Percentiles rank a stretch among this genome's conserved stretches.
Evolutionary conservation across 2,888 invertebrate genomes (phyloP).

Genomic region (Phyto melanocephala): DNA sequence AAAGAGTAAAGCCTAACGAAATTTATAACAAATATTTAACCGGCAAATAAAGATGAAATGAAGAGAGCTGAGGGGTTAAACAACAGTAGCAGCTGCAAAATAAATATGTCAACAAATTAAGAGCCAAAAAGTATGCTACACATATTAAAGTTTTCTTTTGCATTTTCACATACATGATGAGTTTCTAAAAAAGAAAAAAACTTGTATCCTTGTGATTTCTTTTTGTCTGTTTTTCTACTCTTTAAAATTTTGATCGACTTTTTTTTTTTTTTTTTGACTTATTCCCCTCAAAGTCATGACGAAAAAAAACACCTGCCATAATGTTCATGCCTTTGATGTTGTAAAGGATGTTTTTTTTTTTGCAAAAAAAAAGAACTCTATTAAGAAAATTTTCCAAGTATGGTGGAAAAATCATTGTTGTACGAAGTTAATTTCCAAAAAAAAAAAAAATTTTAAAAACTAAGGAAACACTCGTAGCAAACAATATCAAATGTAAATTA

Average conservation of each 20-base stretch:
- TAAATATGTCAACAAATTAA: conserved; percentile 23
- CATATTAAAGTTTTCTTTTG: not conserved
- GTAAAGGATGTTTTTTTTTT: conserved; percentile 11
- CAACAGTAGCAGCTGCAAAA: not conserved
- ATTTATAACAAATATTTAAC: conserved; percentile 5
- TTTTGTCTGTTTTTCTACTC: not conserved
- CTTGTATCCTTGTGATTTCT: not conserved
- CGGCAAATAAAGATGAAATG: not conserved
- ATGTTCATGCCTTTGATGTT: conserved; percentile 30
- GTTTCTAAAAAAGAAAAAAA: not conserved
- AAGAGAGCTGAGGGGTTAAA: not conserved
- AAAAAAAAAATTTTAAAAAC: not conserved
- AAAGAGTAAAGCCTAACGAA: not conserved
- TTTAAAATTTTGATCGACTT: not conserved
- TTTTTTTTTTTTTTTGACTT: not conserved
- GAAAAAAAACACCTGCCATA: conserved; percentile 34
- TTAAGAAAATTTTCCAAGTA: not conserved
- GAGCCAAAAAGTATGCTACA: conserved; percentile 46
- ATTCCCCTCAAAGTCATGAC: not conserved
- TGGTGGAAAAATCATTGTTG: too few species aligned
- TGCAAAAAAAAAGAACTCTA: not conserved
- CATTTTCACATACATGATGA: not conserved
- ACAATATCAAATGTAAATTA: conserved; percentile 32
- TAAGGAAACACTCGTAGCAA: not conserved
- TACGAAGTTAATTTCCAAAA: not conserved